A percentile compares a stretch with the other conserved stretches of the same genome.
These are phyloP conservation scores for Tragopan temminckii DNA, from an alignment of 2,797 vertebrate genomes.

Conservation along the genomic window DNA sequence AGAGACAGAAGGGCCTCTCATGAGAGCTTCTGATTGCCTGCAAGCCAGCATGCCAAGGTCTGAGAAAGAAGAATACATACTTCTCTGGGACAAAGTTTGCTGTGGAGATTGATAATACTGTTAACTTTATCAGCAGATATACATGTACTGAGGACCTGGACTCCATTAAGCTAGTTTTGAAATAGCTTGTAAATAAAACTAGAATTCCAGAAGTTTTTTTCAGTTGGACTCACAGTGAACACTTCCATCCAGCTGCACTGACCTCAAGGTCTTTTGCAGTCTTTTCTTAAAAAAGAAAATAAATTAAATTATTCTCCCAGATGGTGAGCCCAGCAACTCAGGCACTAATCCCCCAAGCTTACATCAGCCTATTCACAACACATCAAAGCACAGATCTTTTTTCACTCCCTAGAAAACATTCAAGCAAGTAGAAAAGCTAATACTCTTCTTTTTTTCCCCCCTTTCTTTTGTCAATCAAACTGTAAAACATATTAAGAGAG, in stretches of 20 bases:
- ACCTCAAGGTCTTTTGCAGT: constrained; percentile 25
- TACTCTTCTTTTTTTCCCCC: not conserved
- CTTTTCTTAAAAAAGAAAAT: constrained; percentile 46
- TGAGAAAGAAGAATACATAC: not conserved
- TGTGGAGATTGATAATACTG: not conserved
- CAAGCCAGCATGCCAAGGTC: not conserved
- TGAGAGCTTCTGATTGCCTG: not conserved
- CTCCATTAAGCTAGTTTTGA: not conserved
- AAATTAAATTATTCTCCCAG: constrained; percentile 67
- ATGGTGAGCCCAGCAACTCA: constrained; percentile 47
- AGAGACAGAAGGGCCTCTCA: not conserved
- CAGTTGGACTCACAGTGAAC: not conserved
- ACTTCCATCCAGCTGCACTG: constrained; percentile 21
- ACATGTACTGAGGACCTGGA: not conserved
- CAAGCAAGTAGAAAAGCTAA: constrained; percentile 44
- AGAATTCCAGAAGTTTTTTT: not conserved
- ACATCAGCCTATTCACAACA: constrained; percentile 52
- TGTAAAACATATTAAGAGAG: not conserved
- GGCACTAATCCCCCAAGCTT: constrained; percentile 39
- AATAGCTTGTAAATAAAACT: constrained; percentile 5
- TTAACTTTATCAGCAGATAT: not conserved
- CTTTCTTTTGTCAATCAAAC: not conserved
- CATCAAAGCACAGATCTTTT: constrained; percentile 48
- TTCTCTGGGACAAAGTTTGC: not conserved
- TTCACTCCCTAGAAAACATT: constrained; percentile 41